Evolutionary conservation across 2,888 invertebrate species (phyloP).

Genomic region (Tromatobia lineatoria): DNA sequence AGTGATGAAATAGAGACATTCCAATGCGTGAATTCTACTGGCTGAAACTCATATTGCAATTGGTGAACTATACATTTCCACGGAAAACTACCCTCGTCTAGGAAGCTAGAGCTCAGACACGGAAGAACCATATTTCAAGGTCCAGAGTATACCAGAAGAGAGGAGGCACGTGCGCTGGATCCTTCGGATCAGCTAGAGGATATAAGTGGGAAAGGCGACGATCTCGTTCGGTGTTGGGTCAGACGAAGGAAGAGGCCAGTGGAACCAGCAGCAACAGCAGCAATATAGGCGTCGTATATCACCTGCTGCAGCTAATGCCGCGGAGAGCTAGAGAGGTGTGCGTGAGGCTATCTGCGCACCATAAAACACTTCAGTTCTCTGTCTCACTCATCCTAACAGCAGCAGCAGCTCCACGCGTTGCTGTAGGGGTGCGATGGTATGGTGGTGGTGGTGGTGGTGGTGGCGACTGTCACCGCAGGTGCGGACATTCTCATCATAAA

Average conservation of each 20-base stretch:
- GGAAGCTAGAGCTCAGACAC: background rate
- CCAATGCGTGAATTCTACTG: constrained; percentile 21
- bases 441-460: constrained; percentile 73
- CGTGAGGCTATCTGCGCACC: constrained; percentile 80
- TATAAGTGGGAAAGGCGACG: constrained; percentile 45
- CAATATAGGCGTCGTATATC: constrained; percentile 80
- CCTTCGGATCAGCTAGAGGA: constrained; percentile 28
- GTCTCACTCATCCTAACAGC: constrained; percentile 52
- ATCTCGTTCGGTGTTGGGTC: constrained; percentile 27
- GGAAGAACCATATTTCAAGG: constrained; percentile 29
- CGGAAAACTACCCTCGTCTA: constrained; percentile 17
- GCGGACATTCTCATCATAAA: constrained; percentile 85
- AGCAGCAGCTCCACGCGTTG: constrained; percentile 35
- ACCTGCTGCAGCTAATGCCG: constrained; percentile 79
- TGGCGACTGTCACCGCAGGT: constrained; percentile 84
- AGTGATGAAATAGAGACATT: background rate
- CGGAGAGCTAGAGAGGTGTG: constrained; percentile 74
- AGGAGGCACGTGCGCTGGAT: constrained; percentile 42
- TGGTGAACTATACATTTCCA: background rate
- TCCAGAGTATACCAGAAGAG: background rate
- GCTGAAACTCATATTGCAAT: background rate
- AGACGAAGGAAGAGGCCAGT: constrained; percentile 47
- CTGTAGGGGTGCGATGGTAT: constrained; percentile 66
- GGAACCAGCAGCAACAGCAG: constrained; percentile 64
- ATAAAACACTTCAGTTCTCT: constrained; percentile 77